Conservation (phyloP, 1,140 invertebrate genomes). For the Achatina immaculata region DNA sequence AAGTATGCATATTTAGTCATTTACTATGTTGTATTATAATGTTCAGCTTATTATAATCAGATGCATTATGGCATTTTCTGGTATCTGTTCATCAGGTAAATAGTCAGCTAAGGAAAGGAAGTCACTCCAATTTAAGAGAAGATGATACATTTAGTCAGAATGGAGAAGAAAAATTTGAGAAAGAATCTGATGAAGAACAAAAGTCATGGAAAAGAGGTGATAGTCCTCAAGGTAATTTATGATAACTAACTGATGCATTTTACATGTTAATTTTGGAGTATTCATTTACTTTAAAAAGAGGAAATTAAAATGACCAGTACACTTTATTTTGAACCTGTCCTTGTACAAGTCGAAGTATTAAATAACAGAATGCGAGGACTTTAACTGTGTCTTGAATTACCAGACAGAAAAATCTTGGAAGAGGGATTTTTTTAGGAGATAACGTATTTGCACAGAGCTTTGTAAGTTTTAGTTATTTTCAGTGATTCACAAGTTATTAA, state of each 20-base stretch:
- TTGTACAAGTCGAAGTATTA: too few species aligned
- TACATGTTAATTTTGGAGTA: neutral
- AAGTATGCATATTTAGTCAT: neutral
- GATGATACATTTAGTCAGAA: neutral
- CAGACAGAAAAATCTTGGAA: too few species aligned
- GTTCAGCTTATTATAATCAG: neutral
- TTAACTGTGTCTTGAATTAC: too few species aligned
- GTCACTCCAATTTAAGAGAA: neutral
- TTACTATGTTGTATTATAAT: neutral
- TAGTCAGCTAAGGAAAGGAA: neutral
- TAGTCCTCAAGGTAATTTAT: neutral
- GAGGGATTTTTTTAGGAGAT: too few species aligned
- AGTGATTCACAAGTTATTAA: too few species aligned
- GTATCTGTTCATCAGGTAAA: too few species aligned
- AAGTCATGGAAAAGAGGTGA: neutral
- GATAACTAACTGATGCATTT: neutral
- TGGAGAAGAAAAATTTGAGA: neutral
- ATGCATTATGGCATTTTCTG: neutral
- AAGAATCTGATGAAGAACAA: neutral
- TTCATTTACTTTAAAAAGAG: neutral
- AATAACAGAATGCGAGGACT: too few species aligned
- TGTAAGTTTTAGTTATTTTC: too few species aligned
- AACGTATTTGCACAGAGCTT: too few species aligned
- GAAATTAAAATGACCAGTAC: neutral
- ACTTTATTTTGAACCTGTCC: too few species aligned